These are phyloP conservation scores for Intellagama lesueurii DNA, from an alignment of 2,797 vertebrate genomes.

Conservation along the genomic window DNA sequence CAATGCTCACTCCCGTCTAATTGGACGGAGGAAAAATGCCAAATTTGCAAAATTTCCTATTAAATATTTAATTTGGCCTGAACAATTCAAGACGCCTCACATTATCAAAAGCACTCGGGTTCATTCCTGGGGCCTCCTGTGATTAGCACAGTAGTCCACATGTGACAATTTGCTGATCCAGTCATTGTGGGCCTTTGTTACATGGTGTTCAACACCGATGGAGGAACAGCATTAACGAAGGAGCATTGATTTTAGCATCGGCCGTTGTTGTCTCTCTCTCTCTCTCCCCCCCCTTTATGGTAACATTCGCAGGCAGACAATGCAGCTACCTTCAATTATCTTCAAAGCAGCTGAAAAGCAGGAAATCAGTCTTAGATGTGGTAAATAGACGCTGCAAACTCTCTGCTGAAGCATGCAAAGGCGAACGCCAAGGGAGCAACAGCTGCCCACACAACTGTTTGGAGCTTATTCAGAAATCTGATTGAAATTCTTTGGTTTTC, in stretches of 20 bases:
- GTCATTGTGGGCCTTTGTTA: constrained; percentile 45
- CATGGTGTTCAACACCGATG: constrained; percentile 27
- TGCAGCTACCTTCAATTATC: constrained; percentile 81
- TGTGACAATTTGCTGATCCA: constrained; percentile 60
- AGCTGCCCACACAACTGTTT: constrained; percentile 33
- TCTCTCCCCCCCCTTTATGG: not conserved
- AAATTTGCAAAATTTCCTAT: constrained; percentile 43
- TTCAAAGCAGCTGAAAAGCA: constrained; percentile 81
- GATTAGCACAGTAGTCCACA: constrained; percentile 68
- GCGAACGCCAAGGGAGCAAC: constrained; percentile 47
- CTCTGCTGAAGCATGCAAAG: constrained; percentile 73
- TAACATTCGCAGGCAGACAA: constrained; percentile 79
- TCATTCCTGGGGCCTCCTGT: constrained; percentile 57
- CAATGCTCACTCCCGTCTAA: not conserved
- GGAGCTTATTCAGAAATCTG: constrained; percentile 58
- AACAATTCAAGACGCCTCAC: constrained; percentile 60
- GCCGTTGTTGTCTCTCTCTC: constrained; percentile 29
- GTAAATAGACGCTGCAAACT: constrained; percentile 80
- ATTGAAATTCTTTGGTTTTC: constrained; percentile 48
- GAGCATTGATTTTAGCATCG: constrained; percentile 79
- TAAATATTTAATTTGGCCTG: constrained; percentile 70
- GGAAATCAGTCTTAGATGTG: constrained; percentile 84
- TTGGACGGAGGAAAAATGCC: constrained; percentile 16
- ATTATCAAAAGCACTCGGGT: constrained; percentile 50
- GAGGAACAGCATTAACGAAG: constrained; percentile 71